Evolutionary conservation across 2,888 invertebrate genomes (phyloP).

Genomic region (Ligdia adustata): DNA sequence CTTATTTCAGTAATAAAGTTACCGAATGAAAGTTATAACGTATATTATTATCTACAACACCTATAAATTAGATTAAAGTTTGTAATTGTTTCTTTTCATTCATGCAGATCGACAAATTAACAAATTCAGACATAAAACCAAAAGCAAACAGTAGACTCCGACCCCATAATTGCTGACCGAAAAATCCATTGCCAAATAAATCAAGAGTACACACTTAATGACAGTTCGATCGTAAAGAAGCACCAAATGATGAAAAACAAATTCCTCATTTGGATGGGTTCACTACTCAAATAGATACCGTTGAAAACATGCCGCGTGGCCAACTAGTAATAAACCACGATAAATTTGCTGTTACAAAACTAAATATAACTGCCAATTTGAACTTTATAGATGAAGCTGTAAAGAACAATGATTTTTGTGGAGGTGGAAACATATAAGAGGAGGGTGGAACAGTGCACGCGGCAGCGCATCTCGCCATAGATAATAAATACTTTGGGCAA

Average conservation of each 20-base stretch:
- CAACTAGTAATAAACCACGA: constrained; percentile 45
- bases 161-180: constrained; percentile 58
- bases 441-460: constrained; percentile 52
- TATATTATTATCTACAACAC: no score
- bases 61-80: no score
- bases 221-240: constrained; percentile 72
- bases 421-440: constrained; percentile 3
- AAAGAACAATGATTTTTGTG: constrained; percentile 17
- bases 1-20: no score
- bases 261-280: constrained; percentile 42
- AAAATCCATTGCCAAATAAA: constrained; percentile 73
- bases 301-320: constrained; percentile 78
- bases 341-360: constrained; percentile 20
- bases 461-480: constrained; percentile 70
- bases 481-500: constrained; percentile 81
- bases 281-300: constrained; percentile 80
- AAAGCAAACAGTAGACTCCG: constrained; percentile 57
- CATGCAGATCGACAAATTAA: constrained; percentile 34
- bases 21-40: no score
- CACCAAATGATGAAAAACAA: constrained; percentile 77
- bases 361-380: constrained; percentile 19
- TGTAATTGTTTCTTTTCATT: no score
- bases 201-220: constrained; percentile 70
- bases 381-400: constrained; percentile 7
- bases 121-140: constrained; percentile 49